Conservation (phyloP, 2,113 vertebrate species). For the Hippocampus mohnikei region DNA sequence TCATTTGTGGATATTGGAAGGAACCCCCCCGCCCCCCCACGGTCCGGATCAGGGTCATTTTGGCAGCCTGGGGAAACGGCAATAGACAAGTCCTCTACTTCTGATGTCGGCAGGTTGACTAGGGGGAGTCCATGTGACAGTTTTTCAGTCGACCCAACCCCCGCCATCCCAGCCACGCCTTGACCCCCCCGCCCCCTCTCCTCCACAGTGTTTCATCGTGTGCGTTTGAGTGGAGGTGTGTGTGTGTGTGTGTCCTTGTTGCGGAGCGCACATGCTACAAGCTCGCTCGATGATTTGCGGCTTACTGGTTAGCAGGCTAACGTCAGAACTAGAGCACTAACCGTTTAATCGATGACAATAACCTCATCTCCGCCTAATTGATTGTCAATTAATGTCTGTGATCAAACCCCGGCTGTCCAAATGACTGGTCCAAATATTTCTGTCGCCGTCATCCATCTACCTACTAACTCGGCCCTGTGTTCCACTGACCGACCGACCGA, state of each 20-base stretch:
- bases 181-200: background rate
- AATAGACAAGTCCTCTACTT: conserved; percentile 55
- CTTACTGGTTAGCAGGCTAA: conserved; percentile 66
- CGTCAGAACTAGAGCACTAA: conserved; percentile 73
- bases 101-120: conserved; percentile 57
- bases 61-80: conserved; percentile 65
- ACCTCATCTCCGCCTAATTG: conserved; percentile 50
- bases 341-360: conserved; percentile 46
- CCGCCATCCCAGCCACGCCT: background rate
- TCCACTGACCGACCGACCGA: background rate
- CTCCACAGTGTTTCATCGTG: conserved; percentile 1
- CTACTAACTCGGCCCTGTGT: background rate
- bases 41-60: conserved; percentile 63
- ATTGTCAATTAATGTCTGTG: conserved; percentile 33
- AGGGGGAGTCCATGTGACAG: background rate
- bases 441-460: conserved; percentile 35
- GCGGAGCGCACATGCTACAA: background rate
- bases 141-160: background rate
- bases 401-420: conserved; percentile 72
- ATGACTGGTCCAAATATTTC: conserved; percentile 63
- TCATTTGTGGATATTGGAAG: conserved; percentile 55
- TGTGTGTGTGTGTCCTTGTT: background rate
- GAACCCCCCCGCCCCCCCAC: conserved; percentile 11
- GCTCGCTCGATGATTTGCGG: conserved; percentile 18
- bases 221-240: conserved; percentile 2